Base-by-base conservation (phyloP, 2,797 vertebrate genomes). In the Sciurus vulgaris region DNA sequence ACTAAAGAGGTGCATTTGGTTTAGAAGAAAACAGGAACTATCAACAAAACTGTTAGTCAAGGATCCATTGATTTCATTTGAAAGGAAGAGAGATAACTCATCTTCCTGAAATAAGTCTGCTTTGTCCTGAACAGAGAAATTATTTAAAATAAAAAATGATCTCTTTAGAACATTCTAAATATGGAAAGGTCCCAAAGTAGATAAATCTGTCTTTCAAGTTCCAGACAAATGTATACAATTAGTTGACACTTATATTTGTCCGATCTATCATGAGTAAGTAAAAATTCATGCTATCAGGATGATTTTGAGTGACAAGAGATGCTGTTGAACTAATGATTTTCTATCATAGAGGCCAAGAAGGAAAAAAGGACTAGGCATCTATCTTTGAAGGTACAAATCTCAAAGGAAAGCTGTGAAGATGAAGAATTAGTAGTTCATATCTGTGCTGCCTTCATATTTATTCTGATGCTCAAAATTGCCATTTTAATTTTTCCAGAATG, bases 1-100 rank as follows among this genome's bases (percentile, higher is more conserved):
- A 96, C 5, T 51, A 89, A 79, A 92, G 44, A 90, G 22, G 91
- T 74, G 15, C 15, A 69, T 69, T 89, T 82, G 18, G 30, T n/a
- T 89, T 96, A 67, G 24, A 88, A 78, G 18, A 86, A 59, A 63
- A 59, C 3, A 84, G 3, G 84, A 65, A 65, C 4, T 7, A 85
- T 63, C 54, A 93, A 93, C 26, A 61, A 59, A 26, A 26, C 24
- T 24, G 7, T 26, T 35, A 20, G 11, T 11, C 38, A 44, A 92
- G 61, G 81, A 54, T 82, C 2, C 2, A 18, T 51, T 44, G 5
- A 11, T 14, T 67, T 8, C 54, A 28, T 47, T 7, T 95, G 44
- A 85, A 44, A 81, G 41, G 12, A 90, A 15, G 18, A 54, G 26
- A 59, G 13, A 17, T 1, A 91, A 30, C 5, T 28, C 44, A 44